A percentile compares a stretch with the other conserved stretches of the same genome.
These are phyloP conservation scores for Ophiodon elongatus DNA, from an alignment of 2,113 vertebrate species.

Conservation along the genomic window DNA sequence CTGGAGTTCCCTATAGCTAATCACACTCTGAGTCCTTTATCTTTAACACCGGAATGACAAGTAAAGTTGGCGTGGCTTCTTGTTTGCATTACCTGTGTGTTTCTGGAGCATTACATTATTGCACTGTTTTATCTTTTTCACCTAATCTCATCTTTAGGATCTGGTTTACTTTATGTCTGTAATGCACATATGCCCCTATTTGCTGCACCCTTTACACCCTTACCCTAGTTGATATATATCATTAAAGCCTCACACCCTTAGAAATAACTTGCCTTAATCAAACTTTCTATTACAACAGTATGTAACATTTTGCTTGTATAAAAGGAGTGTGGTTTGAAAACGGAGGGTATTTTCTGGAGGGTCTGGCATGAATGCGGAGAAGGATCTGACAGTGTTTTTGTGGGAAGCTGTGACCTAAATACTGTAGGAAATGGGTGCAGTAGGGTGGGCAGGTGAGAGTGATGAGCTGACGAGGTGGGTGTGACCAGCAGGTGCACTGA, in stretches of 20 bases:
- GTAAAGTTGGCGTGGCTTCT: neutral
- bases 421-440: too few species aligned
- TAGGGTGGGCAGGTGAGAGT: too few species aligned
- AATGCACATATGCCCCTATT: constrained; percentile 8
- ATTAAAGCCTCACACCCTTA: neutral
- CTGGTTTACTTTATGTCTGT: constrained; percentile 1
- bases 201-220: constrained; percentile 32
- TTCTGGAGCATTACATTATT: too few species aligned
- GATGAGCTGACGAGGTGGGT: too few species aligned
- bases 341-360: too few species aligned
- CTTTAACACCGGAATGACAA: neutral
- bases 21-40: constrained; percentile 9
- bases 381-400: too few species aligned
- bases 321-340: too few species aligned
- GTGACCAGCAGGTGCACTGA: too few species aligned
- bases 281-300: neutral
- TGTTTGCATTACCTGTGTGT: neutral
- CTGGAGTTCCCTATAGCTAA: too few species aligned
- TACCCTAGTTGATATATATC: neutral
- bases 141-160: neutral
- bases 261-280: neutral
- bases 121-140: constrained; percentile 7
- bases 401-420: too few species aligned
- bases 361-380: too few species aligned
- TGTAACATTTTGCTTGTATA: too few species aligned